These are phyloP conservation scores for Acrossocheilus wenchowensis DNA, from an alignment of 2,797 vertebrate species.

Conservation along the genomic window DNA sequence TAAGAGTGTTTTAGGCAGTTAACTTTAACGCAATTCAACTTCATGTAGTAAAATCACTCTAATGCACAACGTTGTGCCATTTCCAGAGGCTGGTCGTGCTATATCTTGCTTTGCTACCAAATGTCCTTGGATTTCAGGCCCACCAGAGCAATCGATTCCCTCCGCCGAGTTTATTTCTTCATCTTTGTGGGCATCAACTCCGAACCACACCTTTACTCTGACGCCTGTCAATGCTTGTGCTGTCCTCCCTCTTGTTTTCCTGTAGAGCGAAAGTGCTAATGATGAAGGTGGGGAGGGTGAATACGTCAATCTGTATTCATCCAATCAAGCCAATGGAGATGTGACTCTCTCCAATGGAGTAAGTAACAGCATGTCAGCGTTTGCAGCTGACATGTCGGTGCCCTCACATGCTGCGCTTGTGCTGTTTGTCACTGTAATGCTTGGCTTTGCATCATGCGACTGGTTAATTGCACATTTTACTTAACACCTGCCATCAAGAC, in stretches of 20 bases:
- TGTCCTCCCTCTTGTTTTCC: constrained; percentile 77
- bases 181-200: not conserved
- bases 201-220: constrained; percentile 20
- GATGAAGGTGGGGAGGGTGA: constrained; percentile 84
- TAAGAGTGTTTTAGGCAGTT: not conserved
- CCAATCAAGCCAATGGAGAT: constrained; percentile 82
- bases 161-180: constrained; percentile 6
- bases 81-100: not conserved
- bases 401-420: constrained; percentile 19
- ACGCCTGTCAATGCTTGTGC: constrained; percentile 52
- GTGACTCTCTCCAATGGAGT: constrained; percentile 79
- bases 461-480: not conserved
- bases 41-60: not conserved
- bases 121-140: not conserved
- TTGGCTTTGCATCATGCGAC: constrained; percentile 32
- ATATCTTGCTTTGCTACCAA: not conserved
- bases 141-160: not conserved
- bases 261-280: constrained; percentile 81
- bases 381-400: not conserved
- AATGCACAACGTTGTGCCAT: not conserved
- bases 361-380: constrained; percentile 74
- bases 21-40: not conserved
- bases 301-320: constrained; percentile 85
- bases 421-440: constrained; percentile 29
- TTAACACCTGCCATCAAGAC: not conserved